Evolutionary conservation across 1,140 invertebrate species (phyloP).

Genomic region (Bombus impatiens): DNA sequence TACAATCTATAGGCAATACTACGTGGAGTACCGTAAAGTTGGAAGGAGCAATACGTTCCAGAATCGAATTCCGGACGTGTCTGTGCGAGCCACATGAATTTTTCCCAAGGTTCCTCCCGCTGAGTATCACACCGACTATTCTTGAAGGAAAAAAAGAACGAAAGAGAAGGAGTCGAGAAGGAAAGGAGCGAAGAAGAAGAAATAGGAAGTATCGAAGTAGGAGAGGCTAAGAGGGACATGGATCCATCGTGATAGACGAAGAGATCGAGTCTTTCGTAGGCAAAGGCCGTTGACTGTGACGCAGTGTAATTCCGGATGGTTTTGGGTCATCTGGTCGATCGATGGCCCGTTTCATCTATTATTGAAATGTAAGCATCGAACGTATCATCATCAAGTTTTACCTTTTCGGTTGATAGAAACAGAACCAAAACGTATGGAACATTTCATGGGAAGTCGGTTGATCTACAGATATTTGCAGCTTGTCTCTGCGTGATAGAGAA

Average conservation of each 20-base stretch:
- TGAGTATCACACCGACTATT: not conserved
- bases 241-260: not conserved
- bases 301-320: conserved; percentile 25
- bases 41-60: conserved; percentile 34
- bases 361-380: conserved; percentile 42
- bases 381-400: conserved; percentile 18
- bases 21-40: conserved; percentile 41
- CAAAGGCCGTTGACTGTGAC: conserved; percentile 39
- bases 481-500: not conserved
- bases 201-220: not conserved
- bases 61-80: conserved; percentile 43
- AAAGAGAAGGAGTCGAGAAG: too few relatives aligned
- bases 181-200: not conserved
- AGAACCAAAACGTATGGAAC: not conserved
- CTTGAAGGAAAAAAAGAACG: not conserved
- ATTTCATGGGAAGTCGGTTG: not conserved
- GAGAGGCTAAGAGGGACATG: not conserved
- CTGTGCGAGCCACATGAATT: conserved; percentile 39
- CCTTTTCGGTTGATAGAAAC: not conserved
- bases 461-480: not conserved
- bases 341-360: conserved; percentile 58
- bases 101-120: not conserved
- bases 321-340: conserved; percentile 57
- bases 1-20: conserved; percentile 6
- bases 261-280: not conserved